phyloP scores from a whole-genome alignment of 2,113 vertebrate genomes.

The Oncorhynchus clarkii region DNA sequence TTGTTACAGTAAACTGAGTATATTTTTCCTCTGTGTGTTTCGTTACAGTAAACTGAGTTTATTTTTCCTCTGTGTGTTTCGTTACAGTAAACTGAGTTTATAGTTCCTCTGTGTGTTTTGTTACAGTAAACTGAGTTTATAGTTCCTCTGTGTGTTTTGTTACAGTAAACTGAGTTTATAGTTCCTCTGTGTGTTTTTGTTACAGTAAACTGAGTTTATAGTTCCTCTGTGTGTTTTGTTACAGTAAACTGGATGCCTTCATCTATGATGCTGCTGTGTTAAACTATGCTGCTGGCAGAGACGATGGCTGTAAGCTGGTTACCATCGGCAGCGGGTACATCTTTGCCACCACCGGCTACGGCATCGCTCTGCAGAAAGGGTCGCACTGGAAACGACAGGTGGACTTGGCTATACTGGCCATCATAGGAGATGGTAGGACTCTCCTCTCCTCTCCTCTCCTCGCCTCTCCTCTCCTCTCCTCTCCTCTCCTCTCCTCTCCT shows the following conservation, averaged over 20 bases:
- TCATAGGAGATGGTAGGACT: slow-evolving; percentile 91
- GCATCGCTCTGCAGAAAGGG: slow-evolving; percentile 96
- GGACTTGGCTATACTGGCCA: slow-evolving; percentile 92
- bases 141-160: neutral
- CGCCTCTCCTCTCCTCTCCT: neutral
- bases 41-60: no score
- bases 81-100: no score
- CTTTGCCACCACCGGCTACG: slow-evolving; percentile 97
- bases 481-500: neutral
- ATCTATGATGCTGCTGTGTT: slow-evolving; percentile 97
- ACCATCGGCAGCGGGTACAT: slow-evolving; percentile 98
- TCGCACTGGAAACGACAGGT: slow-evolving; percentile 96
- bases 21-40: no score
- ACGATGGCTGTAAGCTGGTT: slow-evolving; percentile 97
- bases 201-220: no score
- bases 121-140: no score
- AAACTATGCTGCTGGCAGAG: slow-evolving; percentile 97
- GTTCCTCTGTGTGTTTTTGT: no score
- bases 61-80: no score
- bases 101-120: no score
- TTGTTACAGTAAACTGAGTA: no score
- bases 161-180: slow-evolving; percentile 51
- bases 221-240: no score
- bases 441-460: neutral
- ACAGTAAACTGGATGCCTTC: slow-evolving; percentile 86